These are phyloP conservation scores for Drosophila limbata DNA, from an alignment of 2,888 invertebrate genomes.

Conservation along the genomic window DNA sequence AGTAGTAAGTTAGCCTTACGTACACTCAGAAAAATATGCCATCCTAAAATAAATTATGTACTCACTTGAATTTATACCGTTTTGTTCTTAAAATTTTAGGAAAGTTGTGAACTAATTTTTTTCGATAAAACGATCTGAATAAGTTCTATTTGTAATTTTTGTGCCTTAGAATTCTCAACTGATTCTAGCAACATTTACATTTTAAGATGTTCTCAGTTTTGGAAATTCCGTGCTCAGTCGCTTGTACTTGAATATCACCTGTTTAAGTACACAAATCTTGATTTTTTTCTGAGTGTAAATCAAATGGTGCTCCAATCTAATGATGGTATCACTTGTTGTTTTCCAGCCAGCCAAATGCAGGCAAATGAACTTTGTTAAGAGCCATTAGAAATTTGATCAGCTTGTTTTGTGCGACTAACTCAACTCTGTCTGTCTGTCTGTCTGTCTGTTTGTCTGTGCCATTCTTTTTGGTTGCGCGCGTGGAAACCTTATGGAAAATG, in stretches of 20 bases:
- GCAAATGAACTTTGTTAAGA: slow-evolving; percentile 72
- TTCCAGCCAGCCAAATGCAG: slow-evolving; percentile 32
- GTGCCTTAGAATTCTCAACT: too few species aligned
- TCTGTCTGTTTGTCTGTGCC: slow-evolving; percentile 11
- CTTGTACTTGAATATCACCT: too few species aligned
- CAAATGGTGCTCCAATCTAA: slow-evolving; percentile 33
- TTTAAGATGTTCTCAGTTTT: too few species aligned
- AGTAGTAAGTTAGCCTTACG: background rate
- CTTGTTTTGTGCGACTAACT: slow-evolving; percentile 49
- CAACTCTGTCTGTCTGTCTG: slow-evolving; percentile 6
- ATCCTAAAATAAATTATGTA: too few species aligned
- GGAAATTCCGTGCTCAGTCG: too few species aligned
- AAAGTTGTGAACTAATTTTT: too few species aligned
- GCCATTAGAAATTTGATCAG: slow-evolving; percentile 78
- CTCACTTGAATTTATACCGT: too few species aligned
- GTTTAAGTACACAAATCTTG: too few species aligned
- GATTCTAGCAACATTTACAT: too few species aligned
- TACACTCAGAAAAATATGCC: background rate
- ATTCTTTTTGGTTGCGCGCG: slow-evolving; percentile 33
- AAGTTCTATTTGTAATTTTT: too few species aligned
- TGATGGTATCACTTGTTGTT: slow-evolving; percentile 60
- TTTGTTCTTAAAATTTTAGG: too few species aligned
- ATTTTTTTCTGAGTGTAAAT: background rate
- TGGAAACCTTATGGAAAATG: slow-evolving; percentile 70
- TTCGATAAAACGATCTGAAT: too few species aligned